Conservation (phyloP, 1,140 invertebrate species). For the Caenorhabditis tropicalis region DNA sequence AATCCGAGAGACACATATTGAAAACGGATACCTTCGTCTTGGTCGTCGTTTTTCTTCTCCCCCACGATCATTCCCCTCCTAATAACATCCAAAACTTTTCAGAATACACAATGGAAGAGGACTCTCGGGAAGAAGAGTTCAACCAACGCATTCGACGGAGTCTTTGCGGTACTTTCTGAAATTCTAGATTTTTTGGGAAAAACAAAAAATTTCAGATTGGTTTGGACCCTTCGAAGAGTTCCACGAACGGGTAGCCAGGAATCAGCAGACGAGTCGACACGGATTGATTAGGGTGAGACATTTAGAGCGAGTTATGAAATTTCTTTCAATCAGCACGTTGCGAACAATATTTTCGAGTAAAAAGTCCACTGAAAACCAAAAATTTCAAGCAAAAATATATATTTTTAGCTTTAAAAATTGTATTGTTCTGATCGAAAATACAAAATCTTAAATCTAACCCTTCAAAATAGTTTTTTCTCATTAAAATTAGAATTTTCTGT, state of each 20-base stretch:
- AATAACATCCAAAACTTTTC: too few relatives aligned
- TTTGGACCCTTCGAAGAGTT: constrained; percentile 12
- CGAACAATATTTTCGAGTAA: neutral
- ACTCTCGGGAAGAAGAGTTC: constrained; percentile 14
- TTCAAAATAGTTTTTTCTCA: too few relatives aligned
- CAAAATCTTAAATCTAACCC: too few relatives aligned
- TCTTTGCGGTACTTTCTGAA: neutral
- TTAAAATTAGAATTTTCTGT: too few relatives aligned
- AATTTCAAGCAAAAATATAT: too few relatives aligned
- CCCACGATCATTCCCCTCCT: too few relatives aligned
- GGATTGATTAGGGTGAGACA: constrained; percentile 15
- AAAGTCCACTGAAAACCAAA: too few relatives aligned
- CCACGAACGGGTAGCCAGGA: constrained; percentile 18
- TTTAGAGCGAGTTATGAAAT: neutral
- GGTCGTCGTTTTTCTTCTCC: neutral
- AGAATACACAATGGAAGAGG: neutral
- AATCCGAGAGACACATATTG: too few relatives aligned
- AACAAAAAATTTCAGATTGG: neutral
- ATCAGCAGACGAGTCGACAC: neutral
- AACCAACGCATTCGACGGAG: neutral
- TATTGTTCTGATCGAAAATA: too few relatives aligned
- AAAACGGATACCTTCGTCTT: too few relatives aligned
- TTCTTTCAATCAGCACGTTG: neutral
- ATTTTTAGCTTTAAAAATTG: too few relatives aligned
- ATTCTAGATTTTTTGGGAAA: neutral